Evolutionary conservation across 1,140 invertebrate genomes (phyloP).

Genomic region (Drosophila bocki): DNA sequence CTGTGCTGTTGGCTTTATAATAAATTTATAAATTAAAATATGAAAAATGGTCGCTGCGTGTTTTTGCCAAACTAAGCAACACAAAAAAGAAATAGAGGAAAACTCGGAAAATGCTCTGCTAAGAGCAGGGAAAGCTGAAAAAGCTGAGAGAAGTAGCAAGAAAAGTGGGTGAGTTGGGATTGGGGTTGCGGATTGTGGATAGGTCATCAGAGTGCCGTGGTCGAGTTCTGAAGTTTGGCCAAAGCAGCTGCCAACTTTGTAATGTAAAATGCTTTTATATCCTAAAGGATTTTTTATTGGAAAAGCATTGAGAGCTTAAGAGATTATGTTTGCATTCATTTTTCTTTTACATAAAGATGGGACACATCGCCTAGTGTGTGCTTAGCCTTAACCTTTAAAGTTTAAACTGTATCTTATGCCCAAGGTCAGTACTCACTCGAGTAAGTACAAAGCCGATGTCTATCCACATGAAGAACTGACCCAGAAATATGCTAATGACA

Average conservation of each 20-base stretch:
- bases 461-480: constrained; percentile 5
- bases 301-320: constrained; percentile 8
- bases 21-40: constrained; percentile 83
- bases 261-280: constrained; percentile 27
- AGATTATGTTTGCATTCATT: constrained; percentile 6
- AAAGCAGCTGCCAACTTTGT: constrained; percentile 19
- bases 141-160: constrained; percentile 11
- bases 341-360: neutral
- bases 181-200: constrained; percentile 24
- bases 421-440: neutral
- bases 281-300: constrained; percentile 30
- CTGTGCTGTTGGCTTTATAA: constrained; percentile 71
- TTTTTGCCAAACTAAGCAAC: constrained; percentile 78
- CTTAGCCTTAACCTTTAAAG: constrained; percentile 3
- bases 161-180: constrained; percentile 38
- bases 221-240: constrained; percentile 42
- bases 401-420: neutral
- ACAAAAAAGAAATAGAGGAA: constrained; percentile 15
- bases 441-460: neutral
- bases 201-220: constrained; percentile 61
- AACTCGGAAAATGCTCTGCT: constrained; percentile 43
- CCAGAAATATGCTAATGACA: constrained; percentile 24
- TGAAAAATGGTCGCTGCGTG: constrained; percentile 82
- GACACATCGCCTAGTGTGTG: neutral
- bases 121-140: constrained; percentile 47